Evolutionary conservation across 2,797 vertebrate species (phyloP).

Genomic region (Sebastes nivosus): DNA sequence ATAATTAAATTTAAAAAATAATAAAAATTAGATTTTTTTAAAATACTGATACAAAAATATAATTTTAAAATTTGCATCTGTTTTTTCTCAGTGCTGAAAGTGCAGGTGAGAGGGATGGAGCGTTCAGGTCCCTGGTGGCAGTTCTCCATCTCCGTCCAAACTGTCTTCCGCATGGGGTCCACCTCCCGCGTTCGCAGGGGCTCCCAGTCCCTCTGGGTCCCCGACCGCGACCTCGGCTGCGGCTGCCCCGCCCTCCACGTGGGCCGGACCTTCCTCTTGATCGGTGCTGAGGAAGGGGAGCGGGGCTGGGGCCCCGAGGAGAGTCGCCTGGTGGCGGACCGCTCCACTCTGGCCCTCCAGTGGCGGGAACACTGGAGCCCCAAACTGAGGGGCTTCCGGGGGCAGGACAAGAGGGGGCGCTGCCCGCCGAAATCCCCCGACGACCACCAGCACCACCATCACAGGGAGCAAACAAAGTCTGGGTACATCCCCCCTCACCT

Average conservation of each 20-base stretch:
- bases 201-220: constrained; percentile 87
- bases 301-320: constrained; percentile 83
- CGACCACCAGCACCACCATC: constrained; percentile 11
- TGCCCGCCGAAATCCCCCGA: constrained; percentile 68
- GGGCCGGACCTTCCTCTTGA: constrained; percentile 85
- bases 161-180: constrained; percentile 82
- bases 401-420: constrained; percentile 86
- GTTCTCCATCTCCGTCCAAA: constrained; percentile 85
- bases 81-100: constrained; percentile 83
- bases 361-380: constrained; percentile 92
- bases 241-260: constrained; percentile 87
- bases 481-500: constrained; percentile 82
- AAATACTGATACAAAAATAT: not conserved
- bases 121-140: constrained; percentile 88
- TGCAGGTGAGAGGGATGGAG: constrained; percentile 86
- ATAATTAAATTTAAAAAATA: not conserved
- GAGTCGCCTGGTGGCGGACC: constrained; percentile 86
- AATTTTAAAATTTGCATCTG: not conserved
- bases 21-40: too few species aligned
- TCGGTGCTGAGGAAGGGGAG: constrained; percentile 82
- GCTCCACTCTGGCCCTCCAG: constrained; percentile 86
- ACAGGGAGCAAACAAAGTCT: constrained; percentile 16
- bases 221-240: constrained; percentile 86
- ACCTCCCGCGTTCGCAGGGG: constrained; percentile 81
- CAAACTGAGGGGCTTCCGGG: constrained; percentile 87